phyloP scores from a whole-genome alignment of 2,888 invertebrate genomes.

The Amitus sp. region DNA sequence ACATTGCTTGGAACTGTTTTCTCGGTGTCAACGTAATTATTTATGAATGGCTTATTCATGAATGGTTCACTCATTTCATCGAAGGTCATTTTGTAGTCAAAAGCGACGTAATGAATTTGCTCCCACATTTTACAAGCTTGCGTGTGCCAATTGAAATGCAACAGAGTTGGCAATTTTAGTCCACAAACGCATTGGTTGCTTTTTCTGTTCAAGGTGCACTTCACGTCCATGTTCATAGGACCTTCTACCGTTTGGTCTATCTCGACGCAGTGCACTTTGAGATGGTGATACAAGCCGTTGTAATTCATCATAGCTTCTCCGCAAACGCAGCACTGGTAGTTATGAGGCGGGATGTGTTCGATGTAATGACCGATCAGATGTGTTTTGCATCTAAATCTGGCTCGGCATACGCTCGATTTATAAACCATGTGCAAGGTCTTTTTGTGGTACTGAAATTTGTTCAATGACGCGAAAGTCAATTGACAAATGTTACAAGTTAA shows the following conservation, averaged over 20 bases:
- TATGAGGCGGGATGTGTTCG: conserved; percentile 2
- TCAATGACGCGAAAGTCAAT: background rate
- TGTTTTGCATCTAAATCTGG: conserved; percentile 8
- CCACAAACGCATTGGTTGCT: conserved; percentile 23
- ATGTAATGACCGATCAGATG: conserved; percentile 23
- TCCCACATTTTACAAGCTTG: conserved; percentile 20
- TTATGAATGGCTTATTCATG: background rate
- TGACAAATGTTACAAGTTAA: conserved; percentile 21
- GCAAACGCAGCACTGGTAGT: conserved; percentile 24
- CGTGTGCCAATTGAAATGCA: conserved; percentile 23
- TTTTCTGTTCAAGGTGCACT: conserved; percentile 15
- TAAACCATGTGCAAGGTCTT: conserved; percentile 15
- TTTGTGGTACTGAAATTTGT: conserved; percentile 17
- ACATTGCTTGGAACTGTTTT: background rate
- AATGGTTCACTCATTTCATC: background rate
- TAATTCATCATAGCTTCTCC: conserved; percentile 1
- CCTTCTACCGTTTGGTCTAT: conserved; percentile 16
- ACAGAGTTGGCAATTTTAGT: conserved; percentile 10
- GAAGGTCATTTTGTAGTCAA: background rate
- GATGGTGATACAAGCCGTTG: conserved; percentile 13
- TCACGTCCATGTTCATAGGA: background rate
- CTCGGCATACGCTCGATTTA: conserved; percentile 29
- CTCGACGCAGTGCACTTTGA: conserved; percentile 28
- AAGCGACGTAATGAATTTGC: background rate
- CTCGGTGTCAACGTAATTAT: background rate